A percentile compares a stretch with the other conserved stretches of the same genome.
phyloP scores from a whole-genome alignment of 2,888 invertebrate species.

The Ischnura elegans region DNA sequence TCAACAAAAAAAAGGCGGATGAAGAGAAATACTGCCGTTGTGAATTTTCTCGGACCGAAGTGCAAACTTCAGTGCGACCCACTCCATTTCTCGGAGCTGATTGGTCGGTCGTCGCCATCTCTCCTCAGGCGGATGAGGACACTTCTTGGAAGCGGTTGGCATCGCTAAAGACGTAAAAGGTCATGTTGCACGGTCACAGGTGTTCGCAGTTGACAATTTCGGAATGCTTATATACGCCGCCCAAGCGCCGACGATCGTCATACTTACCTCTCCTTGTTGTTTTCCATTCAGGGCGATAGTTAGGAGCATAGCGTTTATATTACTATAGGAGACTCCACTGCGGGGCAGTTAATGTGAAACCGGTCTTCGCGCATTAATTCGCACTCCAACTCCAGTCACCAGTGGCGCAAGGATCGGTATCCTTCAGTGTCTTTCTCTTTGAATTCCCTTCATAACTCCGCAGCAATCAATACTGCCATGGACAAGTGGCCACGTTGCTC shows the following conservation, averaged over 20 bases:
- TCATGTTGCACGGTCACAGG: background rate
- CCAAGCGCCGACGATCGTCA: background rate
- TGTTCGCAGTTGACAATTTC: background rate
- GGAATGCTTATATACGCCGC: background rate
- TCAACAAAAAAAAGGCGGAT: background rate
- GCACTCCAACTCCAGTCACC: too few relatives aligned
- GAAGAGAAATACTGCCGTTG: background rate
- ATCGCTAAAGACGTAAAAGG: background rate
- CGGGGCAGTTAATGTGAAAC: too few relatives aligned
- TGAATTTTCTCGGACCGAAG: background rate
- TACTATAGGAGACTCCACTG: too few relatives aligned
- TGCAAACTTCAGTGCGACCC: background rate
- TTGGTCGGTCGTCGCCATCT: background rate
- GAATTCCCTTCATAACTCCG: too few relatives aligned
- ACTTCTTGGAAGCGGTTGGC: background rate
- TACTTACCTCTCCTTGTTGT: too few relatives aligned
- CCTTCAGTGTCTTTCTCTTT: too few relatives aligned
- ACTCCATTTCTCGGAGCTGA: background rate
- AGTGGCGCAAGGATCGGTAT: too few relatives aligned
- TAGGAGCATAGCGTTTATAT: too few relatives aligned
- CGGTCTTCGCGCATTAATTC: too few relatives aligned
- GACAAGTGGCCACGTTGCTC: too few relatives aligned
- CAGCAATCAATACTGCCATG: too few relatives aligned
- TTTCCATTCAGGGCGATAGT: too few relatives aligned
- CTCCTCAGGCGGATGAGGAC: background rate